Evolutionary conservation across 1,140 invertebrate species (phyloP).

Genomic region (Heliconius congener): DNA sequence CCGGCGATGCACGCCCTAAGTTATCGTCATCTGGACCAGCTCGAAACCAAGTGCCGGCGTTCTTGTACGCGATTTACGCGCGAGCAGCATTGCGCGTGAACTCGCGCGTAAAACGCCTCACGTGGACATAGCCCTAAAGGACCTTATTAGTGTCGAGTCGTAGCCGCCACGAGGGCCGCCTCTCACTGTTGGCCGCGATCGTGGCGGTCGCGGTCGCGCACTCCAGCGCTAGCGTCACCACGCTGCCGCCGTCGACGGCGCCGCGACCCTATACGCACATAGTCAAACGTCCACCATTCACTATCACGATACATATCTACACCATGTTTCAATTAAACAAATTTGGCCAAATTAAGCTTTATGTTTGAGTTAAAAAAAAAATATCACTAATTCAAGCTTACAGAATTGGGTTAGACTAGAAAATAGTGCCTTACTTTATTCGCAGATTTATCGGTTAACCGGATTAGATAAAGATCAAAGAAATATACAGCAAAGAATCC

Average conservation of each 20-base stretch:
- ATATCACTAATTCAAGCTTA: not conserved
- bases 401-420: not conserved
- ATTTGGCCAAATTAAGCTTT: not conserved
- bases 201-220: conserved; percentile 71
- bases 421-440: too few species aligned
- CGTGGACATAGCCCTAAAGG: conserved; percentile 31
- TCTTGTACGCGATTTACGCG: too few species aligned
- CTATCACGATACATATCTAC: too few species aligned
- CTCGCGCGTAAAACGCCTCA: too few species aligned
- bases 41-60: too few species aligned
- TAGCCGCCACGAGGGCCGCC: conserved; percentile 94
- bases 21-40: too few species aligned
- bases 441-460: too few species aligned
- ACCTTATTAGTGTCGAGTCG: conserved; percentile 94
- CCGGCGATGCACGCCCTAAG: too few species aligned
- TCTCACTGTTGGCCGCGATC: conserved; percentile 82
- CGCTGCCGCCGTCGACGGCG: conserved; percentile 52
- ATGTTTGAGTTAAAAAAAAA: not conserved
- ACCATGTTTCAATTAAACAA: not conserved
- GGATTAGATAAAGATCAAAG: too few species aligned
- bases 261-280: conserved; percentile 55
- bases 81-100: too few species aligned
- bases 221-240: conserved; percentile 78
- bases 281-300: conserved; percentile 13
- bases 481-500: too few species aligned